Conservation (phyloP, 2,797 vertebrate species). For the Gallinago nigripennis region DNA sequence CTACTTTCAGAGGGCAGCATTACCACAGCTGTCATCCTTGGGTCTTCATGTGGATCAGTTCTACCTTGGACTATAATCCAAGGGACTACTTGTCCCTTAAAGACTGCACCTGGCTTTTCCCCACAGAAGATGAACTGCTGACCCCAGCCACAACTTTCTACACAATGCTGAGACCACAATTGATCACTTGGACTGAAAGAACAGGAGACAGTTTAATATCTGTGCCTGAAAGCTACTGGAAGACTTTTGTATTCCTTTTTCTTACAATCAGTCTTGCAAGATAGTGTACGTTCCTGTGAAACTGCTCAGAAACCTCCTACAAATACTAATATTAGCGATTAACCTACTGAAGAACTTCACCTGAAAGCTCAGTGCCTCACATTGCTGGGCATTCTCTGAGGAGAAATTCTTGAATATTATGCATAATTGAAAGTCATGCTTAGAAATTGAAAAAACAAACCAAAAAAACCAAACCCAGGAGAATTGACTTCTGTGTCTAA, state of each 20-base stretch:
- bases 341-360: not conserved
- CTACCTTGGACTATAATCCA: not conserved
- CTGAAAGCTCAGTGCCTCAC: not conserved
- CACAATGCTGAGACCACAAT: not conserved
- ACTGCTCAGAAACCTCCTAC: not conserved
- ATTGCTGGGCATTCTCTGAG: not conserved
- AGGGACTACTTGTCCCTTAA: not conserved
- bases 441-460: not conserved
- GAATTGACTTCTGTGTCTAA: not conserved
- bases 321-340: not conserved
- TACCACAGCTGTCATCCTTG: not conserved
- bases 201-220: not conserved
- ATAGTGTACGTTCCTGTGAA: not conserved
- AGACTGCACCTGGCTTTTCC: not conserved
- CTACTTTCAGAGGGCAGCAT: not conserved
- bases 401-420: not conserved
- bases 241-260: not conserved
- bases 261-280: not conserved
- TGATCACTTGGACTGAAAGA: not conserved
- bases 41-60: not conserved
- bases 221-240: not conserved
- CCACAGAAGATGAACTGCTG: not conserved
- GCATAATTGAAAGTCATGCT: not conserved
- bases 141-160: not conserved
- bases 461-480: not conserved